Evolutionary conservation across 2,888 invertebrate genomes (phyloP).

Genomic region (Dasypolia templi): DNA sequence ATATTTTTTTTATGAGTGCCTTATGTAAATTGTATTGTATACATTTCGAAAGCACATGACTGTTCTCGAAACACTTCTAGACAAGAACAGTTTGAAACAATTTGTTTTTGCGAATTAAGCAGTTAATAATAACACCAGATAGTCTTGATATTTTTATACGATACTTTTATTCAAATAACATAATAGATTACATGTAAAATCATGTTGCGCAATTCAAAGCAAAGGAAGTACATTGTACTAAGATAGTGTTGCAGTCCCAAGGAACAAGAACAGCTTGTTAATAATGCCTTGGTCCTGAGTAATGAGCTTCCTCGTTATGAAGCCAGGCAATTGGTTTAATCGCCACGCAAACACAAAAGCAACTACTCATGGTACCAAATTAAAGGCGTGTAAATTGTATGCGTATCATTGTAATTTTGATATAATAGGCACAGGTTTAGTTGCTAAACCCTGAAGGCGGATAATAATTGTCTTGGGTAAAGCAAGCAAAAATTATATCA

Average conservation of each 20-base stretch:
- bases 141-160: background rate
- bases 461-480: conserved; percentile 26
- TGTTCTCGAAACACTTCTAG: conserved; percentile 6
- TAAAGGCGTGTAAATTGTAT: conserved; percentile 58
- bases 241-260: conserved; percentile 50
- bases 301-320: conserved; percentile 68
- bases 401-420: conserved; percentile 49
- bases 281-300: conserved; percentile 62
- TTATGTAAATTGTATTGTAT: conserved; percentile 43
- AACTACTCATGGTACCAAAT: conserved; percentile 55
- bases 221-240: conserved; percentile 39
- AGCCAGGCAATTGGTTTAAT: conserved; percentile 65
- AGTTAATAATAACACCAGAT: background rate
- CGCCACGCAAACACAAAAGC: conserved; percentile 53
- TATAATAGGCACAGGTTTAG: conserved; percentile 32
- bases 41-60: conserved; percentile 21
- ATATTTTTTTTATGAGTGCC: conserved; percentile 40
- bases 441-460: conserved; percentile 21
- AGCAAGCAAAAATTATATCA: conserved; percentile 19
- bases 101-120: background rate
- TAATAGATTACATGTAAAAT: conserved; percentile 6
- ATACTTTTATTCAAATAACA: background rate
- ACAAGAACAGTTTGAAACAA: conserved; percentile 5
- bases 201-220: conserved; percentile 29
- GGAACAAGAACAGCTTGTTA: conserved; percentile 66